Evolutionary conservation across 1,140 invertebrate species (phyloP), one percentile per base, ranked within the genome.

Genomic region (Cataglyphis hispanica): DNA sequence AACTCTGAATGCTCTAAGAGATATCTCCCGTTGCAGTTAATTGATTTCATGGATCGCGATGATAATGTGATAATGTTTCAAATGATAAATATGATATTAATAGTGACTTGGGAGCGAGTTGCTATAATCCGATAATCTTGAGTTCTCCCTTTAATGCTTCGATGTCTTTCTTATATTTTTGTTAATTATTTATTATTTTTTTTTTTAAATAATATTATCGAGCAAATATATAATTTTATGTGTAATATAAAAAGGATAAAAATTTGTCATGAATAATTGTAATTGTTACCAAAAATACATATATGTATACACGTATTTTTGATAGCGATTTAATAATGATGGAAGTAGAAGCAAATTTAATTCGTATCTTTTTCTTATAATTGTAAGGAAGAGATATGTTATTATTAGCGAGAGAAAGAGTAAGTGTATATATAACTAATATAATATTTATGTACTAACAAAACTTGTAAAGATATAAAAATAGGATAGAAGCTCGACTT

Each of bases 401-500:
- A 2, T 34, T 78, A 53, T 37, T 43, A 67, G 19, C 2, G 1
- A 31, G 31, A 31, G 31, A 31, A 46, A 22, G 13, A 34, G 2
- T 43, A n/a, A n/a, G n/a, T n/a, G n/a, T n/a, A n/a, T n/a, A 7
- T n/a, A 10, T 81, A 67, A 81, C 31, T 40, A 43, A 81, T 81
- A 58, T 67, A 70, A 13, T 53, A 58, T 81, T 70, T 70, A 58
- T 40, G 31, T 11, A 13, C 22, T 7, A 25, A 25, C 25, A 8
- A 31, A 81, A 72, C 66, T 58, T 7, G 7, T 10, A 58, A 81
- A 60, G 16, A 11, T 81, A 10, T 16, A 80, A 40, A 81, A 72
- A 81, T 72, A 60, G 58, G 58, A 40, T 74, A 46, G 27, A 46
- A 78, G 34, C 37, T 37, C 34, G 25, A 19, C 50, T 81, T 81